Evolutionary conservation across 37 sponge, comb jelly and placozoan genomes (phyloP).

Genomic region (Petrosia ficiformis): DNA sequence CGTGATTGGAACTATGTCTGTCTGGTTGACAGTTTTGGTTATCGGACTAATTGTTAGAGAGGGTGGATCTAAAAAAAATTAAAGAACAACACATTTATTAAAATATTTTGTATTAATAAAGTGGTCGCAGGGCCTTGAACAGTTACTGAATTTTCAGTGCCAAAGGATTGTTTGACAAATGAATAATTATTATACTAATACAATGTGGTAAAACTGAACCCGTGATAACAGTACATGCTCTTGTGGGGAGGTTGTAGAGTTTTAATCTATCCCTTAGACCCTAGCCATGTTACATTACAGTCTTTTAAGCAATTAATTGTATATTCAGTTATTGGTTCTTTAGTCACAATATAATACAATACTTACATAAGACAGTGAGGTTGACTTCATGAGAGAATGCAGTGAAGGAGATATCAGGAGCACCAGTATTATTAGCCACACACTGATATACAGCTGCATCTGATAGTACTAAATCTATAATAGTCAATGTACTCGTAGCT

Average conservation of each 20-base stretch:
- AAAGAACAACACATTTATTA: not conserved
- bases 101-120: not conserved
- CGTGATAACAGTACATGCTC: not conserved
- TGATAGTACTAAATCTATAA: not conserved
- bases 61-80: slow-evolving; percentile 8
- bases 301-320: too few species aligned
- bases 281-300: too few species aligned
- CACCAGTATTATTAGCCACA: slow-evolving; percentile 11
- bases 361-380: slow-evolving; percentile 1
- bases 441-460: slow-evolving; percentile 2
- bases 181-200: too few species aligned
- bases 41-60: not conserved
- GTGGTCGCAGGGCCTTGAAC: too few species aligned
- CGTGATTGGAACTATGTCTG: not conserved
- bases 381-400: not conserved
- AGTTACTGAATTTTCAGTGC: not conserved
- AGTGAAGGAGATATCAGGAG: not conserved
- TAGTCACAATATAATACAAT: too few species aligned
- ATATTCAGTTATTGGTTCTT: too few species aligned
- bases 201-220: too few species aligned
- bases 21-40: not conserved
- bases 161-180: not conserved
- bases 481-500: not conserved
- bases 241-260: too few species aligned
- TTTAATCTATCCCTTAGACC: too few species aligned